A percentile compares a stretch with the other conserved stretches of the same genome.
These are phyloP conservation scores for Lordiphosa andalusiaca DNA, from an alignment of 2,888 invertebrate species.

Conservation along the genomic window DNA sequence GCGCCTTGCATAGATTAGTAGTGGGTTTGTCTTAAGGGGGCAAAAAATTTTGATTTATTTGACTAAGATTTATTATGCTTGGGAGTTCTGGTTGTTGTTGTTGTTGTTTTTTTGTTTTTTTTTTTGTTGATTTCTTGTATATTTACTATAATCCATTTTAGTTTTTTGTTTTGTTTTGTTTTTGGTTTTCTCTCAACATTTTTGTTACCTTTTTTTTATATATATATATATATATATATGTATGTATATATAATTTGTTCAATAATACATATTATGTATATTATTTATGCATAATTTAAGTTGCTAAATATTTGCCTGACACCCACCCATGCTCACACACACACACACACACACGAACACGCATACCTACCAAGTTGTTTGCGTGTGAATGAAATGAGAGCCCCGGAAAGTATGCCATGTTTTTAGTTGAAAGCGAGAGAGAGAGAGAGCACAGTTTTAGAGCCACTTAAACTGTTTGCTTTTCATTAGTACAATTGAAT, in stretches of 20 bases:
- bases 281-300: constrained; percentile 60
- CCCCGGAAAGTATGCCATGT: too few relatives aligned
- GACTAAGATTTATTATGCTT: constrained; percentile 47
- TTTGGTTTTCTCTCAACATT: constrained; percentile 14
- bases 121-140: constrained; percentile 12
- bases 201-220: constrained; percentile 15
- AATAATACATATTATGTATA: constrained; percentile 47
- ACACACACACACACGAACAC: constrained; percentile 25
- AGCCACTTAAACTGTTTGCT: too few relatives aligned
- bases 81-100: not conserved
- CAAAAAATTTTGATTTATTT: constrained; percentile 76
- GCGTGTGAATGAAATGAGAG: too few relatives aligned
- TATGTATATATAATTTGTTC: constrained; percentile 15
- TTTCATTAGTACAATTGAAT: too few relatives aligned
- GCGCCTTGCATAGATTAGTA: not conserved
- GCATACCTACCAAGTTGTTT: not conserved
- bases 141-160: constrained; percentile 40
- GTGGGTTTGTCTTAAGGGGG: constrained; percentile 44
- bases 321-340: constrained; percentile 30
- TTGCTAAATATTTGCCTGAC: constrained; percentile 53
- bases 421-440: too few relatives aligned
- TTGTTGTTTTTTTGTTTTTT: constrained; percentile 19
- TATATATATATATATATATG: constrained; percentile 15
- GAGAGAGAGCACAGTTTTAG: too few relatives aligned
- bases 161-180: constrained; percentile 13